Conservation (phyloP, 2,888 invertebrate genomes). For the Macrophya annulata region DNA sequence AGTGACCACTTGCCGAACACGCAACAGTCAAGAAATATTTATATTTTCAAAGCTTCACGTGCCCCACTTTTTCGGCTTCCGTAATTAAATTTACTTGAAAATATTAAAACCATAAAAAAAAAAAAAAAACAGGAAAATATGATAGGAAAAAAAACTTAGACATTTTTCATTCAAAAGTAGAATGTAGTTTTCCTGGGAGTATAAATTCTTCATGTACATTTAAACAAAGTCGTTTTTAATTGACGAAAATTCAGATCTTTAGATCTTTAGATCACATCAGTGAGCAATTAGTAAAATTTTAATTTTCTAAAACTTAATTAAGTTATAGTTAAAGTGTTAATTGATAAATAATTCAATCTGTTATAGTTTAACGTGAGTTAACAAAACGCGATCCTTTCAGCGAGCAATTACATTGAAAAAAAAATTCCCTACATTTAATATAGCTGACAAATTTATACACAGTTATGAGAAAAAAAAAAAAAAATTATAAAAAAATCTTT, state of each 20-base stretch:
- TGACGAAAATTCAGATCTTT: not conserved
- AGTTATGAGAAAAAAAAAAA: not conserved
- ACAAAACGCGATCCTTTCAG: not conserved
- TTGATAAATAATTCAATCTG: constrained; percentile 9
- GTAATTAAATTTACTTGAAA: not conserved
- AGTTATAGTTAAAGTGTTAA: not conserved
- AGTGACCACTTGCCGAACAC: not conserved
- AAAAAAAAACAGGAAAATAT: not conserved
- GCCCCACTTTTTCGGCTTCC: not conserved
- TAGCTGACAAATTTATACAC: not conserved
- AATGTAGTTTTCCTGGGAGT: not conserved
- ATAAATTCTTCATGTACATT: not conserved
- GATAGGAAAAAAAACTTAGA: not conserved
- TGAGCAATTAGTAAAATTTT: not conserved
- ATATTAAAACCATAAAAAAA: not conserved
- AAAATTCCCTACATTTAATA: not conserved
- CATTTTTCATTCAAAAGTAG: not conserved
- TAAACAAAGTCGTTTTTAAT: not conserved
- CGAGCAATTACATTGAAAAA: not conserved
- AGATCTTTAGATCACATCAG: not conserved
- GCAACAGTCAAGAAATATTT: constrained; percentile 27
- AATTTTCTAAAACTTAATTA: not conserved
- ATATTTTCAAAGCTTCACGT: constrained; percentile 10
- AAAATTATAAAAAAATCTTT: too few species aligned
- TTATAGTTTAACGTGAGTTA: not conserved